A percentile compares a stretch with the other conserved stretches of the same genome.
Evolutionary conservation across 2,888 invertebrate genomes (phyloP).

Genomic region (Agonopterix heracliana): DNA sequence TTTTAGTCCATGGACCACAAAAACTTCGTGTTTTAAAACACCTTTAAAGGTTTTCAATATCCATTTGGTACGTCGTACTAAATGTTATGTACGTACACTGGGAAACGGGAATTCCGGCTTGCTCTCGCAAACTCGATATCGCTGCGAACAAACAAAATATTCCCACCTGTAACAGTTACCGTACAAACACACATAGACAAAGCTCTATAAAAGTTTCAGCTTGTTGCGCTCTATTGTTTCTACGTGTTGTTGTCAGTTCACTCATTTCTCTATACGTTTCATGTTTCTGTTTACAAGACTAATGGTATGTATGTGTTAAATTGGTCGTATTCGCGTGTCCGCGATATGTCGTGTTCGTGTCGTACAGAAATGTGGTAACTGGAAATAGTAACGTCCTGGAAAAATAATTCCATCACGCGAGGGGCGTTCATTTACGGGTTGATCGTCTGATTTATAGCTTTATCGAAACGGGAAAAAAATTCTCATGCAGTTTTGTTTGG

Average conservation of each 20-base stretch:
- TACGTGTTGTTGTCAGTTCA: slow-evolving; percentile 6
- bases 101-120: neutral
- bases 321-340: slow-evolving; percentile 15
- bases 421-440: neutral
- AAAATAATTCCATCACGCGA: slow-evolving; percentile 4
- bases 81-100: neutral
- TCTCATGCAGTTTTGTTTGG: too few species aligned
- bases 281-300: slow-evolving; percentile 3
- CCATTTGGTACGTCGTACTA: too few species aligned
- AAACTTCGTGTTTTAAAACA: too few species aligned
- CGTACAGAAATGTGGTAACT: neutral
- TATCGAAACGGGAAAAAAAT: too few species aligned
- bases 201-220: slow-evolving; percentile 37
- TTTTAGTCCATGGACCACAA: too few species aligned
- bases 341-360: slow-evolving; percentile 3
- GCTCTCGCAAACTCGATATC: slow-evolving; percentile 5
- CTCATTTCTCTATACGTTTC: slow-evolving; percentile 1
- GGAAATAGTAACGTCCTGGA: neutral
- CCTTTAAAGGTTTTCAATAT: too few species aligned
- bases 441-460: neutral
- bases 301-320: neutral
- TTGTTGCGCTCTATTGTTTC: slow-evolving; percentile 30
- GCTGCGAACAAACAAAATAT: slow-evolving; percentile 21
- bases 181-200: slow-evolving; percentile 8
- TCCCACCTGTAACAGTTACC: slow-evolving; percentile 1